phyloP scores from a whole-genome alignment of 2,113 vertebrate genomes.

The Phylloscopus trochilus region DNA sequence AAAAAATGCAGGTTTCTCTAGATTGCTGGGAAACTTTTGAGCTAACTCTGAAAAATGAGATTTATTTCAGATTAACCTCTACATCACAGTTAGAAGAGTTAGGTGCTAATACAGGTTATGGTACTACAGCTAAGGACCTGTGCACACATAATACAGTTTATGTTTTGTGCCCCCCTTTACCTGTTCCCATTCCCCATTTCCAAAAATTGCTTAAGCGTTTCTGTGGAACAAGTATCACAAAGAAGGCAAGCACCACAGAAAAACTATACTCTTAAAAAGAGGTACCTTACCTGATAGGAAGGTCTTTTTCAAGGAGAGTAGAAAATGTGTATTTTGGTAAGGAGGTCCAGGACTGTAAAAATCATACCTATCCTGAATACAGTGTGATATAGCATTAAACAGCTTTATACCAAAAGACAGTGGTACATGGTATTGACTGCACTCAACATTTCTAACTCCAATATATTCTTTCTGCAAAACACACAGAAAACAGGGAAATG shows the following conservation, averaged over 20 bases:
- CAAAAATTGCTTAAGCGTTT: background rate
- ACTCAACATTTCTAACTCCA: slow-evolving; percentile 43
- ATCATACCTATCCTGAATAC: background rate
- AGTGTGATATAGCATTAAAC: slow-evolving; percentile 33
- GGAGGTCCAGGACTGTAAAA: background rate
- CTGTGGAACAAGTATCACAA: background rate
- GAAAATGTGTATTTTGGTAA: background rate
- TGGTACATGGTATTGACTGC: slow-evolving; percentile 1
- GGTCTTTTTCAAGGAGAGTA: background rate
- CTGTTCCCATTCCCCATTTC: background rate
- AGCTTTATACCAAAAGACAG: slow-evolving; percentile 46
- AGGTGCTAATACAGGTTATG: background rate
- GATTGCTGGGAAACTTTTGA: background rate
- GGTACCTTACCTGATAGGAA: background rate
- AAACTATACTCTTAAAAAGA: background rate
- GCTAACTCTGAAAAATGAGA: background rate
- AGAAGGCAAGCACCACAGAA: too few relatives aligned
- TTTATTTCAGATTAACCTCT: background rate
- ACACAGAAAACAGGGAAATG: slow-evolving; percentile 42
- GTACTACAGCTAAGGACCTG: background rate
- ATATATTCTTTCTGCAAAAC: slow-evolving; percentile 52
- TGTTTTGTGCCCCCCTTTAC: background rate
- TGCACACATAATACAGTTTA: background rate
- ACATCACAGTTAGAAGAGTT: background rate
- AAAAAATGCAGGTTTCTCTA: background rate